A percentile compares a stretch with the other conserved stretches of the same genome.
Conservation (phyloP, 2,113 vertebrate genomes). For the Gopherus flavomarginatus region DNA sequence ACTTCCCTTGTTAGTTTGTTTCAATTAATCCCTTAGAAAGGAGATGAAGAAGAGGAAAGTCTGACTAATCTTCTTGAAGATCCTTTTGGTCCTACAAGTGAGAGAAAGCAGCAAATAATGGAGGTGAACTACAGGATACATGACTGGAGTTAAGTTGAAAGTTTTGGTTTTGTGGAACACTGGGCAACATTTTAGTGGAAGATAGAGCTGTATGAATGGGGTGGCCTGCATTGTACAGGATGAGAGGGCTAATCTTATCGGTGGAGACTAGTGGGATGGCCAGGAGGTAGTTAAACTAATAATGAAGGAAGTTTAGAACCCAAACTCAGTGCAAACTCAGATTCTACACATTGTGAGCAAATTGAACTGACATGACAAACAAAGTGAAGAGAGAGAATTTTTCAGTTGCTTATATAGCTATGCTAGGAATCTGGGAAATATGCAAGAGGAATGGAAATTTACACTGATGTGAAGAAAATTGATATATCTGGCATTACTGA, state of each 20-base stretch:
- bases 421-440: background rate
- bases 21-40: background rate
- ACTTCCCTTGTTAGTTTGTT: background rate
- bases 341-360: background rate
- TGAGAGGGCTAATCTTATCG: background rate
- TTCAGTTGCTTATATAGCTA: background rate
- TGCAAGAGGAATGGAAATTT: background rate
- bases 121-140: background rate
- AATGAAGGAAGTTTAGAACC: background rate
- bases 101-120: background rate
- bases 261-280: background rate
- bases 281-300: background rate
- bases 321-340: background rate
- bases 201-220: background rate
- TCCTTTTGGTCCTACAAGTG: background rate
- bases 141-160: background rate
- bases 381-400: background rate
- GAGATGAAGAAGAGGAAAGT: background rate
- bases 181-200: background rate
- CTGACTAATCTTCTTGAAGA: background rate
- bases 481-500: background rate
- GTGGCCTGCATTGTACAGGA: background rate
- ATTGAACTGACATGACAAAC: background rate
- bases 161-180: background rate
- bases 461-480: background rate